A percentile compares a stretch with the other conserved stretches of the same genome.
Evolutionary conservation across 2,797 vertebrate genomes (phyloP).

Genomic region (Cephalopachus bancanus): DNA sequence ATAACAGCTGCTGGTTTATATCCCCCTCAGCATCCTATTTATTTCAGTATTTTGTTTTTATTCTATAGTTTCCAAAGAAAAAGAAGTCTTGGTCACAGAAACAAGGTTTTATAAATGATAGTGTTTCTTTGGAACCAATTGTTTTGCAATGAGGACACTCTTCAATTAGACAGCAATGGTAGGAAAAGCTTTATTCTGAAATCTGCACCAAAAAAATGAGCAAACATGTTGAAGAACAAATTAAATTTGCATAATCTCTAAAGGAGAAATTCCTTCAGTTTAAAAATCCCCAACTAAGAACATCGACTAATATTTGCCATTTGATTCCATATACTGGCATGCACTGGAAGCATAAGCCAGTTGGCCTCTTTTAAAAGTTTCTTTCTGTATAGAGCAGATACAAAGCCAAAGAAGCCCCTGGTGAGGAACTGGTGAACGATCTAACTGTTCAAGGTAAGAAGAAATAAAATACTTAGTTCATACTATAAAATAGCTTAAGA

Average conservation of each 20-base stretch:
- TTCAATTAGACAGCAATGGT: not conserved
- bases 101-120: constrained; percentile 1
- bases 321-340: not conserved
- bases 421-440: not conserved
- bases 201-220: not conserved
- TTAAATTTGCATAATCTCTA: not conserved
- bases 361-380: not conserved
- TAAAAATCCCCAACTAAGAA: constrained; percentile 12
- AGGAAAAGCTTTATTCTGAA: constrained; percentile 28
- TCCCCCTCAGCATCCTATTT: not conserved
- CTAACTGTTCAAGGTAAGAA: constrained; percentile 2
- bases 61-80: not conserved
- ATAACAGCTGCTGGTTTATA: not conserved
- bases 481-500: not conserved
- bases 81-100: not conserved
- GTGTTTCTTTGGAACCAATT: not conserved
- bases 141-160: not conserved
- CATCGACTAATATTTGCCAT: not conserved
- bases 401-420: constrained; percentile 1
- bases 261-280: not conserved
- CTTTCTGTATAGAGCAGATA: not conserved
- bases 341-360: not conserved
- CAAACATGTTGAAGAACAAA: not conserved
- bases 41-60: constrained; percentile 2
- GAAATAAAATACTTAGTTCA: not conserved